Evolutionary conservation across 2,888 invertebrate species (phyloP), one percentile per base, ranked within the genome.

Genomic region (Atethmia centrago): DNA sequence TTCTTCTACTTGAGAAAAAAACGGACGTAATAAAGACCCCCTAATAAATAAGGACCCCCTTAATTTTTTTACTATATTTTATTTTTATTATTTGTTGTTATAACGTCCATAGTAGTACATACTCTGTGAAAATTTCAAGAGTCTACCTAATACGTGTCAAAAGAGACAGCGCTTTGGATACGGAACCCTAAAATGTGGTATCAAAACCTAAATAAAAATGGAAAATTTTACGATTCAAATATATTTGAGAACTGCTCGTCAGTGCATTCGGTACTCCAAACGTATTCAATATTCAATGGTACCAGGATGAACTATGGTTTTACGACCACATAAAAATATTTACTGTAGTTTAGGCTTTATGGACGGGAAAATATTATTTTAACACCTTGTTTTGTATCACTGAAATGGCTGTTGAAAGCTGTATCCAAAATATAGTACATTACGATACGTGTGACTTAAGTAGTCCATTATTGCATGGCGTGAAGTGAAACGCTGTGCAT

Each of bases 181-280:
- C n/a, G n/a, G n/a, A 55, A 31, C 10, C 56, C 31, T 31, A 76
- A 76, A 64, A 63, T 25, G 12, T 36, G 28, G 47, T 61, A 59
- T 58, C 47, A 64, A 61, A 78, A 62, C 28, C 55, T 9, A 62
- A 72, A 65, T 45, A 36, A 79, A 49, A 71, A 77, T 71, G n/a
- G n/a, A 83, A 87, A 85, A 87, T 84, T 78, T 79, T 79, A 82
- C 82, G 73, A 76, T 83, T 84, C 84, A 86, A 85, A 90, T 89
- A 87, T 85, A 89, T 88, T 87, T 87, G 84, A 86, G 87, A 88
- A 85, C 80, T 80, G 79, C 86, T 89, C 88, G 90, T 90, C 90
- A 91, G 87, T 84, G 73, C 67, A 82, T 87, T 85, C 77, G 70
- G 69, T 80, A 80, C 82, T 82, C 82, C 84, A 88, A 91, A 89